A percentile compares a stretch with the other conserved stretches of the same genome.
phyloP scores from a whole-genome alignment of 2,113 vertebrate genomes.

The Grammomys dolichurus region DNA sequence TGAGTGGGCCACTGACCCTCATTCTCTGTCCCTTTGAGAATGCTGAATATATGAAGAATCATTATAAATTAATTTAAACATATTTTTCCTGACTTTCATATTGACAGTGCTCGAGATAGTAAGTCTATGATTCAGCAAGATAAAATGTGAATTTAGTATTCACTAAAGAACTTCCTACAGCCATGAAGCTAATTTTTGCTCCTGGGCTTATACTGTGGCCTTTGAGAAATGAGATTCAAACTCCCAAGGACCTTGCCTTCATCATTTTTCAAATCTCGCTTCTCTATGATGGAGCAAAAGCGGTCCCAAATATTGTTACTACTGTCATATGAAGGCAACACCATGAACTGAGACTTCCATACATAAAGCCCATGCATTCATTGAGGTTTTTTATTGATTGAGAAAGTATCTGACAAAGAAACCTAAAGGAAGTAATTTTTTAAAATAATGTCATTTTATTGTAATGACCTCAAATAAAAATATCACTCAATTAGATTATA shows the following conservation, averaged over 20 bases:
- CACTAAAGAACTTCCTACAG: not conserved
- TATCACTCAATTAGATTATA: not conserved
- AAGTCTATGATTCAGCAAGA: not conserved
- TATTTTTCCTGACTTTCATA: not conserved
- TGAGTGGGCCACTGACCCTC: not conserved
- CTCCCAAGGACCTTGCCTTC: not conserved
- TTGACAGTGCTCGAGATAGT: not conserved
- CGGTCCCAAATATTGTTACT: not conserved
- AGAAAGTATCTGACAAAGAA: not conserved
- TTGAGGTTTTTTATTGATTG: not conserved
- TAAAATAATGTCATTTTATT: not conserved
- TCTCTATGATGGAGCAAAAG: not conserved
- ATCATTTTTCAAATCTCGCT: not conserved
- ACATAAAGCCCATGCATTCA: not conserved
- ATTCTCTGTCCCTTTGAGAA: not conserved
- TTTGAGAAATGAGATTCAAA: not conserved
- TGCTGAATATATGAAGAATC: not conserved
- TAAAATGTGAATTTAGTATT: not conserved
- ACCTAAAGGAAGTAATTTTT: not conserved
- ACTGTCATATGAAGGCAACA: not conserved
- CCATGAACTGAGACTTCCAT: not conserved
- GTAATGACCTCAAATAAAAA: not conserved
- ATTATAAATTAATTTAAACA: not conserved
- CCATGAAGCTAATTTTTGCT: not conserved
- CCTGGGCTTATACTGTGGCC: not conserved